These are phyloP conservation scores for Ptychodera flava DNA, from an alignment of 35 echinoderm and acorn worm species.

Conservation along the genomic window DNA sequence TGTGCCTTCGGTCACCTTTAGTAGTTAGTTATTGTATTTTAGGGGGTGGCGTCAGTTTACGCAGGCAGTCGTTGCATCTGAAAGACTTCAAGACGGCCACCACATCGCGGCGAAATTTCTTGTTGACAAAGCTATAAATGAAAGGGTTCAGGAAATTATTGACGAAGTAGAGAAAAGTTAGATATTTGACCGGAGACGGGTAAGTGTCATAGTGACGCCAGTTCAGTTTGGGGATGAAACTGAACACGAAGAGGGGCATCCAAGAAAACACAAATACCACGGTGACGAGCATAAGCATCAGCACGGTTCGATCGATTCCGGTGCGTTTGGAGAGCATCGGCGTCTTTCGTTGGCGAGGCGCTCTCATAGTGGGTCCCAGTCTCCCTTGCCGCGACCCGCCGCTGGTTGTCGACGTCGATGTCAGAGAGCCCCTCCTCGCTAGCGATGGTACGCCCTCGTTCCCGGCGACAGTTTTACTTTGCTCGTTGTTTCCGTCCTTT, in stretches of 20 bases:
- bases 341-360: not conserved
- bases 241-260: not conserved
- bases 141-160: constrained; percentile 47
- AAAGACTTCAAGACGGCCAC: not conserved
- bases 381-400: not conserved
- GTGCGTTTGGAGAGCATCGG: not conserved
- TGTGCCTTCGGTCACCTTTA: too few relatives aligned
- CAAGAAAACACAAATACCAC: constrained; percentile 32
- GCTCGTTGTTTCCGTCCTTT: not conserved
- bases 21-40: too few relatives aligned
- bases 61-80: too few relatives aligned
- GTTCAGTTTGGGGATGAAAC: not conserved
- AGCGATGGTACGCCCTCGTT: too few relatives aligned
- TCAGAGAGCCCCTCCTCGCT: too few relatives aligned
- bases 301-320: constrained; percentile 17
- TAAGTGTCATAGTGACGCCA: not conserved
- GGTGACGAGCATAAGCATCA: constrained; percentile 40
- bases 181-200: not conserved
- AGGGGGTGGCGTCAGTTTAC: too few relatives aligned
- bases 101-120: constrained; percentile 28
- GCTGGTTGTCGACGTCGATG: not conserved
- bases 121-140: constrained; percentile 55
- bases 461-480: too few relatives aligned
- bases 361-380: not conserved
- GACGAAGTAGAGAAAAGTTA: not conserved